Base-by-base conservation (phyloP, 2,797 vertebrate genomes). In the Cossypha heuglini region DNA sequence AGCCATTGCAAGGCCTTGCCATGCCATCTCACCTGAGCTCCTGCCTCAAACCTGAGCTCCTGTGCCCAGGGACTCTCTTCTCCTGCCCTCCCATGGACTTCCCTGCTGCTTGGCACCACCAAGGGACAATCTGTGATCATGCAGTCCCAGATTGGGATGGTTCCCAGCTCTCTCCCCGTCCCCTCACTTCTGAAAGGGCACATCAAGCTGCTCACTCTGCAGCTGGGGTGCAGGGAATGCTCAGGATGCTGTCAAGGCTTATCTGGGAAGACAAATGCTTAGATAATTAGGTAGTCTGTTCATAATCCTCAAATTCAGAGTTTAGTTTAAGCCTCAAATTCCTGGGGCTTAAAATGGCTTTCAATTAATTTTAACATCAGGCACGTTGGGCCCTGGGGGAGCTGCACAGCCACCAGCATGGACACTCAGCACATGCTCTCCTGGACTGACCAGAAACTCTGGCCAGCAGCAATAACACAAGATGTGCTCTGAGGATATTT, bases 301-400 rank as follows among this genome's bases (percentile, higher is more conserved):
- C 37, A 42, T 90, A 87, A 95, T 77, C 58, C 62, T 90, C 35
- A 57, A 68, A 83, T 73, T 79, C 18, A 33, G 59, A 85, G 64
- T 76, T 69, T 40, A 37, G n/a, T 48, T 87, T 92, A 94, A 96
- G 48, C 24, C 28, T 8, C 37, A 61, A 52, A 95, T 82, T 96
- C 93, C 88, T 59, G 12, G 26, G 63, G 29, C 22, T 92, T 93
- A 89, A 86, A 82, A 90, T 31, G 15, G 13, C 63, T 89, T 89
- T n/a, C 63, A 85, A 54, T 79, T 79, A 79, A 31, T 51, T 54
- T 48, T 20, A 90, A 3, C 35, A 59, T 26, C 5, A 64, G 58
- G 51, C 40, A 54, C 0, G 0, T 8, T 61, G 31, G 61, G 51
- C 28, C 8, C 29, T 2, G 0, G 4, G 11, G 24, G 16, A 72